Conservation (phyloP, 1,140 invertebrate genomes). For the Drosophila rhopaloa region DNA sequence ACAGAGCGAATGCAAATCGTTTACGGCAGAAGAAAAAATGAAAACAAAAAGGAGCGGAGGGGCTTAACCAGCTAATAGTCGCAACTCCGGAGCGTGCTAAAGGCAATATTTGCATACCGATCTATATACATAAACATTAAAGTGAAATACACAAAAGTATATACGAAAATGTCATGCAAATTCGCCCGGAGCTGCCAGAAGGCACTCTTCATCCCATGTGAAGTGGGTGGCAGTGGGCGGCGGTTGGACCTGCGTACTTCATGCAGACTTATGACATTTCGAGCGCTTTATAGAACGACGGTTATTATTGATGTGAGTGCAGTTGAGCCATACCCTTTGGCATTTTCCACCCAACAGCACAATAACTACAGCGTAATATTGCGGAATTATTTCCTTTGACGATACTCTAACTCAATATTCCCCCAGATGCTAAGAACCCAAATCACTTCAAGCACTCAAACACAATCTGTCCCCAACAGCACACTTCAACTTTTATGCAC, state of each 20-base stretch:
- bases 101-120: conserved; percentile 72
- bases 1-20: conserved; percentile 23
- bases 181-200: conserved; percentile 30
- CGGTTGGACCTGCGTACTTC: conserved; percentile 46
- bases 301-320: conserved; percentile 15
- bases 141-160: conserved; percentile 42
- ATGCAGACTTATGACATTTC: conserved; percentile 61
- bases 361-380: conserved; percentile 11
- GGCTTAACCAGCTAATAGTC: conserved; percentile 55
- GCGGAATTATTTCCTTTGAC: conserved; percentile 28
- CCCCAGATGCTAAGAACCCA: neutral
- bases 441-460: conserved; percentile 11
- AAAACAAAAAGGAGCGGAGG: conserved; percentile 4
- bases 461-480: neutral
- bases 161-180: conserved; percentile 64
- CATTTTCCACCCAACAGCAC: conserved; percentile 23
- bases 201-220: conserved; percentile 16
- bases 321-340: conserved; percentile 2
- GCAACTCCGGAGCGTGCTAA: conserved; percentile 40
- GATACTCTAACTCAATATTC: conserved; percentile 21
- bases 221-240: conserved; percentile 3
- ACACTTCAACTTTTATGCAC: conserved; percentile 1
- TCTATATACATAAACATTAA: conserved; percentile 63
- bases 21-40: conserved; percentile 18
- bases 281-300: conserved; percentile 21